Percentiles rank a stretch among this genome's conserved stretches.
phyloP scores from a whole-genome alignment of 2,888 invertebrate genomes.

The Craniophora ligustri region DNA sequence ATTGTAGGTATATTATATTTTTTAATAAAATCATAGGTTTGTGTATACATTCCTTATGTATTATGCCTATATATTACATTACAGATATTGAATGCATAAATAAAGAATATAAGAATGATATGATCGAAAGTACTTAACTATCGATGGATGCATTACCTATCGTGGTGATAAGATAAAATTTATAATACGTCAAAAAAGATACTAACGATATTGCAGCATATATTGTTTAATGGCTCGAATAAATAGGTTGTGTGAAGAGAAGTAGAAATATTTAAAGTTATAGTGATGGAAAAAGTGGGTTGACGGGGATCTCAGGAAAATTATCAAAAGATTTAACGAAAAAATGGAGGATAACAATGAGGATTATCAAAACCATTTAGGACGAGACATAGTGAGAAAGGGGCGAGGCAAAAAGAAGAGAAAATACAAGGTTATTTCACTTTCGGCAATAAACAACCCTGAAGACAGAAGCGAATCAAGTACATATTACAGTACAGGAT shows the following conservation, averaged over 20 bases:
- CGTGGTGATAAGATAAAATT: constrained; percentile 51
- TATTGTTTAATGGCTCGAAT: constrained; percentile 21
- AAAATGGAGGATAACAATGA: constrained; percentile 31
- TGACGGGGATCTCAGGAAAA: no score
- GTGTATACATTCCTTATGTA: no score
- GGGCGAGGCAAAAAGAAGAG: constrained; percentile 39
- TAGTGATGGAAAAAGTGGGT: background rate
- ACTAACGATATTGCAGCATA: constrained; percentile 33
- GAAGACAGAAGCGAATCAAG: constrained; percentile 40
- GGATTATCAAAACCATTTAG: constrained; percentile 25
- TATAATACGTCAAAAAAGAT: constrained; percentile 39
- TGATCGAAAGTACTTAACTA: constrained; percentile 41
- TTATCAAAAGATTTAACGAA: background rate
- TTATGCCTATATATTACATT: background rate
- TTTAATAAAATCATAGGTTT: no score
- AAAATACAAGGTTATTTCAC: constrained; percentile 8
- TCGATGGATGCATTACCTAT: constrained; percentile 46
- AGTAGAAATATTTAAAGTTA: constrained; percentile 1
- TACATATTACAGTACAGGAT: constrained; percentile 17
- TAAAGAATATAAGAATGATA: constrained; percentile 35
- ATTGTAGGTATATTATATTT: no score
- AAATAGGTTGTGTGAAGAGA: constrained; percentile 31
- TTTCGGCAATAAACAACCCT: constrained; percentile 8
- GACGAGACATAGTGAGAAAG: constrained; percentile 34
- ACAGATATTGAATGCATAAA: background rate